Evolutionary conservation across 2,888 invertebrate genomes (phyloP).

Genomic region (Criorhina ranunculi): DNA sequence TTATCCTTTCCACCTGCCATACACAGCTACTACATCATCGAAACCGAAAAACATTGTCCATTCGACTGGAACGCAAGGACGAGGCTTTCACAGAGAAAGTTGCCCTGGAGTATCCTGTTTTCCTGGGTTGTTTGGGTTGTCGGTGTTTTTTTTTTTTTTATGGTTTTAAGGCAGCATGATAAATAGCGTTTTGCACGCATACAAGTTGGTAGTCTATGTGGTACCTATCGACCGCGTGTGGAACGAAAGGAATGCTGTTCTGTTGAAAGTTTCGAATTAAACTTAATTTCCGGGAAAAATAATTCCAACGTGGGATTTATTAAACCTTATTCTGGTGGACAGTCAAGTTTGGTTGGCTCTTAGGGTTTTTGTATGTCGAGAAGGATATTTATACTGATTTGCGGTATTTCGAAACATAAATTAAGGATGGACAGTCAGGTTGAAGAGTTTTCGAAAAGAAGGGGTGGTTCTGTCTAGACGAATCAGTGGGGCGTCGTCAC

Average conservation of each 20-base stretch:
- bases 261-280: slow-evolving; percentile 51
- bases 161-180: slow-evolving; percentile 53
- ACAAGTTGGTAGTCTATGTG: neutral
- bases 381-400: no score
- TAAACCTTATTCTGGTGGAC: neutral
- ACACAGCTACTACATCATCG: slow-evolving; percentile 8
- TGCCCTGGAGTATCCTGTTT: slow-evolving; percentile 32
- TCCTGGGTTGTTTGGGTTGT: slow-evolving; percentile 49
- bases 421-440: no score
- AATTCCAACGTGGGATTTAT: slow-evolving; percentile 23
- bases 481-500: no score
- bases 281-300: slow-evolving; percentile 47
- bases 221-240: slow-evolving; percentile 19
- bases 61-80: slow-evolving; percentile 37
- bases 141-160: slow-evolving; percentile 48
- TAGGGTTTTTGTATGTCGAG: no score
- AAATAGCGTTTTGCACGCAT: slow-evolving; percentile 60
- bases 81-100: slow-evolving; percentile 5
- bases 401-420: no score
- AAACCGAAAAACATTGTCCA: slow-evolving; percentile 49
- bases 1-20: slow-evolving; percentile 35
- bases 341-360: no score
- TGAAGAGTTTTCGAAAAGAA: no score
- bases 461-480: no score
- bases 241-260: neutral